Conservation (phyloP, 2,888 invertebrate genomes). For the Heliconius cydno region DNA sequence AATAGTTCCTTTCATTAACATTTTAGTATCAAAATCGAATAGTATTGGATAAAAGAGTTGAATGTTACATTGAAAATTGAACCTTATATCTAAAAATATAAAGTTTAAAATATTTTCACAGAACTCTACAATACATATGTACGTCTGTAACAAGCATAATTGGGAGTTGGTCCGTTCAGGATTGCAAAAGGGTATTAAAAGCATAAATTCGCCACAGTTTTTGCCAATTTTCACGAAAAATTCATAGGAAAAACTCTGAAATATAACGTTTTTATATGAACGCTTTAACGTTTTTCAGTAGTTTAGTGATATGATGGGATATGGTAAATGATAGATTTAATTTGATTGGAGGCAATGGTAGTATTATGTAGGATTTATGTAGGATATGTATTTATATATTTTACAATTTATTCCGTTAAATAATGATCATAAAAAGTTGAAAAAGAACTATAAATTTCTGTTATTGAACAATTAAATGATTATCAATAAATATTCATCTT, state of each 20-base stretch:
- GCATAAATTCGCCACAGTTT: slow-evolving; percentile 45
- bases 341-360: neutral
- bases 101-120: slow-evolving; percentile 1
- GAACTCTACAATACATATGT: slow-evolving; percentile 32
- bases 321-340: neutral
- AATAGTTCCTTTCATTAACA: slow-evolving; percentile 25
- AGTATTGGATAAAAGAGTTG: neutral
- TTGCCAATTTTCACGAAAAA: slow-evolving; percentile 43
- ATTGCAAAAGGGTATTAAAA: slow-evolving; percentile 46
- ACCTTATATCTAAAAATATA: neutral
- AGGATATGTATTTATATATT: neutral
- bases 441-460: too few relatives aligned
- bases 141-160: slow-evolving; percentile 43
- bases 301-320: neutral
- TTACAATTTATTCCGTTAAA: neutral
- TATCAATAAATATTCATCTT: too few relatives aligned
- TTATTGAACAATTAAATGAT: too few relatives aligned
- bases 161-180: slow-evolving; percentile 44
- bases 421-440: too few relatives aligned
- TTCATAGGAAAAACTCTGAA: slow-evolving; percentile 31
- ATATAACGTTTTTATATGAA: slow-evolving; percentile 27
- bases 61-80: neutral
- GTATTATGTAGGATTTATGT: too few relatives aligned
- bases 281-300: slow-evolving; percentile 7
- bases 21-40: slow-evolving; percentile 25